These are phyloP conservation scores for Cheilosia impressa DNA, from an alignment of 2,888 invertebrate species.

Conservation along the genomic window DNA sequence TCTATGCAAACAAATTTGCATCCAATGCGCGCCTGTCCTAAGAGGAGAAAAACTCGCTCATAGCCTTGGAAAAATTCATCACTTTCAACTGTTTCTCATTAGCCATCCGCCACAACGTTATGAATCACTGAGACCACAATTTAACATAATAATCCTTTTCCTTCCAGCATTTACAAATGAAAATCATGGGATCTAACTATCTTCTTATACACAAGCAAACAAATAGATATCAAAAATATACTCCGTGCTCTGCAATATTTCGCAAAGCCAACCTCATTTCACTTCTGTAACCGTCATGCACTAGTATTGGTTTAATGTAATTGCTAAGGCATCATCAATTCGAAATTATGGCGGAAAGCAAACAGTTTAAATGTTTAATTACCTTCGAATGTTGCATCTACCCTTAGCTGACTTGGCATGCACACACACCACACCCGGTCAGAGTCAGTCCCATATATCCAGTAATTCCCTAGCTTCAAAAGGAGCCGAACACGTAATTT, in stretches of 20 bases:
- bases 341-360: constrained; percentile 75
- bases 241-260: constrained; percentile 42
- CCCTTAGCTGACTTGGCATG: constrained; percentile 61
- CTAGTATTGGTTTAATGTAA: constrained; percentile 70
- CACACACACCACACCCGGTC: constrained; percentile 7
- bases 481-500: constrained; percentile 59
- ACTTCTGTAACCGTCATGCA: constrained; percentile 56
- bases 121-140: constrained; percentile 46
- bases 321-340: constrained; percentile 74
- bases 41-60: not conserved
- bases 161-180: constrained; percentile 37
- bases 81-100: constrained; percentile 52
- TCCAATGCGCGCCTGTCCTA: no score
- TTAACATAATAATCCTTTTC: constrained; percentile 51
- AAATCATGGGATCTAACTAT: constrained; percentile 15
- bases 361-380: constrained; percentile 76
- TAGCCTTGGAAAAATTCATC: constrained; percentile 45
- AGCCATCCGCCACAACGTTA: constrained; percentile 49
- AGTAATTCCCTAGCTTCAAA: constrained; percentile 44
- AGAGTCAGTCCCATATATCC: constrained; percentile 14
- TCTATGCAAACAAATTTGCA: no score
- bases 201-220: constrained; percentile 10
- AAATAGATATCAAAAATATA: constrained; percentile 24
- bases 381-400: constrained; percentile 70
- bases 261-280: constrained; percentile 61